phyloP scores from a whole-genome alignment of 2,113 vertebrate species.

The Callospermophilus lateralis region DNA sequence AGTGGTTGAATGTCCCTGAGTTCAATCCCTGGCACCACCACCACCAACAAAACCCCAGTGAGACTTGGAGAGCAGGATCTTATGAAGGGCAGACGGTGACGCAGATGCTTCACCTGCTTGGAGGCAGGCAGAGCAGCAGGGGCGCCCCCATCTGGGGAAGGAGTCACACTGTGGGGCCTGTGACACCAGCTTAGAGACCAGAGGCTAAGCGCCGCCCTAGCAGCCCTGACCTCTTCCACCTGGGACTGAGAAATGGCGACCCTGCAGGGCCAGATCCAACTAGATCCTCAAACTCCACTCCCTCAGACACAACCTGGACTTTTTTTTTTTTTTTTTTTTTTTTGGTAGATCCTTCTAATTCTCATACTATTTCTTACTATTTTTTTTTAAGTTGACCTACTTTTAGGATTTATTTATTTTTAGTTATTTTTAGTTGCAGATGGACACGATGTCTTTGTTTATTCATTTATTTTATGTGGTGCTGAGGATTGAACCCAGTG shows the following conservation, averaged over 20 bases:
- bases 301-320: rapidly evolving
- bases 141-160: neutral
- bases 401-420: too few relatives aligned
- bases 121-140: neutral
- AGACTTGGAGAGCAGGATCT: neutral
- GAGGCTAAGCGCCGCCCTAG: neutral
- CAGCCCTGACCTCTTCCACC: too few relatives aligned
- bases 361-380: neutral
- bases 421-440: too few relatives aligned
- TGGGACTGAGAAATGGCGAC: too few relatives aligned
- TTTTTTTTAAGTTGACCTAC: constrained; percentile 1
- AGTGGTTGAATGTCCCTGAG: too few relatives aligned
- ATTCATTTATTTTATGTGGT: too few relatives aligned
- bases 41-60: neutral
- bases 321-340: neutral
- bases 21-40: too few relatives aligned
- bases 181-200: neutral
- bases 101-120: neutral
- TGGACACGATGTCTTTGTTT: too few relatives aligned
- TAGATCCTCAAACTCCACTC: neutral
- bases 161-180: neutral
- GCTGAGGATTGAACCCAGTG: neutral
- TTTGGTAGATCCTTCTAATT: neutral
- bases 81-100: neutral
- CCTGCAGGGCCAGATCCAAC: neutral